These are phyloP conservation scores for Phyllotreta cruciferae DNA, from an alignment of 2,888 invertebrate genomes.

Conservation along the genomic window DNA sequence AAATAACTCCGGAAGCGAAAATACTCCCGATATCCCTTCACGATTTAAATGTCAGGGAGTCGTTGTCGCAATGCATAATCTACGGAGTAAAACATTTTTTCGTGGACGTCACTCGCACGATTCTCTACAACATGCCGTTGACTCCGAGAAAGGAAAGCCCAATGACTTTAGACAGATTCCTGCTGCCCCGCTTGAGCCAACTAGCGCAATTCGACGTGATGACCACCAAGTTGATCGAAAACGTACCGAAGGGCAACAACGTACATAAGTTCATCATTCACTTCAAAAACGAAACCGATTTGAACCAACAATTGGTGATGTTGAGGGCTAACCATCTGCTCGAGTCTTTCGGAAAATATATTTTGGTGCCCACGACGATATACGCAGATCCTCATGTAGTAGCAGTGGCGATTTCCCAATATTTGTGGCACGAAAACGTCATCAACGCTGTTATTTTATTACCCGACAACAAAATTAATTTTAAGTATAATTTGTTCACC, in stretches of 20 bases:
- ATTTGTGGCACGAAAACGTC: constrained; percentile 26
- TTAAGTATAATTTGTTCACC: too few relatives aligned
- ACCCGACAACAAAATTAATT: neutral
- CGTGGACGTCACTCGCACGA: constrained; percentile 4
- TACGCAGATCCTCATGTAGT: constrained; percentile 1
- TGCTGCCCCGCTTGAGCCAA: constrained; percentile 4
- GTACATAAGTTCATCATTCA: constrained; percentile 29
- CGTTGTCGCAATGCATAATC: constrained; percentile 30
- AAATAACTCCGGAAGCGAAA: too few relatives aligned
- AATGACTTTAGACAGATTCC: constrained; percentile 9
- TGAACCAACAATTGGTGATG: constrained; percentile 12
- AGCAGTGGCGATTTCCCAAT: constrained; percentile 9
- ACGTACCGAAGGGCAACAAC: neutral
- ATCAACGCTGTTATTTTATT: constrained; percentile 26
- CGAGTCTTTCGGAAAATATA: constrained; percentile 19
- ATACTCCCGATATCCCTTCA: too few relatives aligned
- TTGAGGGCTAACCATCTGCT: constrained; percentile 13
- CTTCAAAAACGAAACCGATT: constrained; percentile 17
- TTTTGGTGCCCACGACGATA: constrained; percentile 19
- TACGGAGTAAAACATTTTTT: constrained; percentile 26
- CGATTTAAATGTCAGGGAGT: constrained; percentile 16
- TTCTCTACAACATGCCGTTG: constrained; percentile 23
- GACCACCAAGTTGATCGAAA: constrained; percentile 10
- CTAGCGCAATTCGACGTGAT: constrained; percentile 4
- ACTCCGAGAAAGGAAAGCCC: neutral